Percentiles rank a stretch among this genome's conserved stretches.
phyloP scores from a whole-genome alignment of 2,888 invertebrate species.

The Microplitis deprimator region DNA sequence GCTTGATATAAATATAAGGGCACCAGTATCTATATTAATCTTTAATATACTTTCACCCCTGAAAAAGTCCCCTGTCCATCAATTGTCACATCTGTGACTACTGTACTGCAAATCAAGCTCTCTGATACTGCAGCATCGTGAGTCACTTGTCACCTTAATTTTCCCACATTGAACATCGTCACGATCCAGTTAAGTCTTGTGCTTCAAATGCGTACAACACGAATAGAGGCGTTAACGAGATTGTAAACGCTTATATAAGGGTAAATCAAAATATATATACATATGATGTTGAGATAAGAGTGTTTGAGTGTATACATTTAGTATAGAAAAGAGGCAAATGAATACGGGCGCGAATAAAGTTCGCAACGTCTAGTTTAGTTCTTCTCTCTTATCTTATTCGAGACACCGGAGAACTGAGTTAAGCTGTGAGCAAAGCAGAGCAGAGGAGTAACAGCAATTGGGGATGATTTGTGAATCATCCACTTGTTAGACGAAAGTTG shows the following conservation, averaged over 20 bases:
- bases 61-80: slow-evolving; percentile 9
- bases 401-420: slow-evolving; percentile 9
- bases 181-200: slow-evolving; percentile 22
- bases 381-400: slow-evolving; percentile 24
- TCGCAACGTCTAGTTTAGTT: slow-evolving; percentile 21
- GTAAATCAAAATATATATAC: slow-evolving; percentile 18
- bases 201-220: slow-evolving; percentile 14
- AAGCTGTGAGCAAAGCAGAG: background rate
- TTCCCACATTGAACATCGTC: slow-evolving; percentile 35
- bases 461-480: slow-evolving; percentile 69
- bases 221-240: slow-evolving; percentile 28
- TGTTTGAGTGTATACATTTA: background rate
- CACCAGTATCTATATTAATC: background rate
- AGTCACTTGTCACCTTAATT: slow-evolving; percentile 39
- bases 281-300: background rate
- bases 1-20: background rate
- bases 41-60: background rate
- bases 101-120: background rate
- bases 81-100: slow-evolving; percentile 22
- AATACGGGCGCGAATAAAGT: slow-evolving; percentile 47
- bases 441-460: slow-evolving; percentile 49
- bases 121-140: slow-evolving; percentile 22
- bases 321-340: slow-evolving; percentile 14
- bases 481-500: slow-evolving; percentile 68
- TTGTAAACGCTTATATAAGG: slow-evolving; percentile 9